These are phyloP conservation scores for Formica aserva DNA, from an alignment of 2,888 invertebrate genomes.

Conservation along the genomic window DNA sequence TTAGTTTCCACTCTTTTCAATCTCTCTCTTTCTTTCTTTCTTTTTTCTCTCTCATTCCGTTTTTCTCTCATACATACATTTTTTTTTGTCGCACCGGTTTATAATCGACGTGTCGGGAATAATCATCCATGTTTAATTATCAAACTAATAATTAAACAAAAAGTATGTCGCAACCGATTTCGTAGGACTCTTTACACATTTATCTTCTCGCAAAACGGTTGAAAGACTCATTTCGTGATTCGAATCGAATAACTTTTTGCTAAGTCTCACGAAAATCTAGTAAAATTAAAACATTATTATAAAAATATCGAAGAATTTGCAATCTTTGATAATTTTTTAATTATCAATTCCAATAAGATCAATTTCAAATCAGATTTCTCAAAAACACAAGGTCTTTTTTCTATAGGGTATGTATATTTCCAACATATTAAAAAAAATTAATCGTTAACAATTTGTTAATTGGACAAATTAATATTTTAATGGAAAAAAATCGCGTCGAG, in stretches of 20 bases:
- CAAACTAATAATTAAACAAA: conserved; percentile 28
- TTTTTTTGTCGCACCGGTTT: conserved; percentile 10
- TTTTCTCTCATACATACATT: conserved; percentile 18
- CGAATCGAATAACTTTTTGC: background rate
- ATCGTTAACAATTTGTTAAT: background rate
- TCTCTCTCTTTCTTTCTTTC: conserved; percentile 24
- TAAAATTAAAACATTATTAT: conserved; percentile 6
- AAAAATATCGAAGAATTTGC: background rate
- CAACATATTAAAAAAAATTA: conserved; percentile 15
- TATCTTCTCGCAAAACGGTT: background rate
- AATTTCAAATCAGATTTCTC: conserved; percentile 9
- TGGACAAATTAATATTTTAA: conserved; percentile 1
- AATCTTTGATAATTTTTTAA: background rate
- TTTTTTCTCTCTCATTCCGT: conserved; percentile 17
- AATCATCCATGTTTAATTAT: conserved; percentile 4
- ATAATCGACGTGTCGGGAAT: conserved; percentile 18
- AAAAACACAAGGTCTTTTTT: background rate
- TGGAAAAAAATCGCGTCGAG: conserved; percentile 48
- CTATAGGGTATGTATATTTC: background rate
- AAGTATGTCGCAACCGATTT: conserved; percentile 9
- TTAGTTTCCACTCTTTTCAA: conserved; percentile 63
- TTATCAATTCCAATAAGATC: background rate
- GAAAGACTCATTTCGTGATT: background rate
- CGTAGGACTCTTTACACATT: background rate
- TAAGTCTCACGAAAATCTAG: background rate